These are phyloP conservation scores for Bradypus variegatus DNA, from an alignment of 2,797 vertebrate genomes.

Conservation along the genomic window DNA sequence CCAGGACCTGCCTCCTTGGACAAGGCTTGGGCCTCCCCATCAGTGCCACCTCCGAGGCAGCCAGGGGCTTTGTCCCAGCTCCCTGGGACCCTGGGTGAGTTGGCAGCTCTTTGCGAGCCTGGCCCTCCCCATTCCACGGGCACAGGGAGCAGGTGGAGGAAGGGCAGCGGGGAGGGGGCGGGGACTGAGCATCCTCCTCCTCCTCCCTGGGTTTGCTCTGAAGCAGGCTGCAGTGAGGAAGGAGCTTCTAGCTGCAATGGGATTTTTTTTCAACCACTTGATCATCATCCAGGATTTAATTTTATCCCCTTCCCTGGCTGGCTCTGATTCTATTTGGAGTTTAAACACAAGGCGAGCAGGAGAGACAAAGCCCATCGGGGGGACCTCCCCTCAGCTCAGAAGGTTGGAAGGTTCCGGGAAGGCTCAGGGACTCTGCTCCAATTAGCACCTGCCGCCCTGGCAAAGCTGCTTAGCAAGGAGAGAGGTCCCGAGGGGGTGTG, in stretches of 20 bases:
- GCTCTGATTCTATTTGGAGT: constrained; percentile 51
- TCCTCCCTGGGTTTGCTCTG: neutral
- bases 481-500: neutral
- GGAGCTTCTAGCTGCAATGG: constrained; percentile 20
- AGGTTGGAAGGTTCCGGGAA: constrained; percentile 35
- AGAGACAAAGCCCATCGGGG: neutral
- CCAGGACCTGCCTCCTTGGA: neutral
- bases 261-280: constrained; percentile 55
- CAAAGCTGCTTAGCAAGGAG: constrained; percentile 62
- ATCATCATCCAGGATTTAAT: constrained; percentile 64
- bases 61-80: no score
- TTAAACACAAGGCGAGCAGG: neutral
- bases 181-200: neutral
- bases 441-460: constrained; percentile 44
- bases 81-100: neutral
- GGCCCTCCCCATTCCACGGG: neutral
- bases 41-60: neutral
- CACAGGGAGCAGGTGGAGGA: neutral
- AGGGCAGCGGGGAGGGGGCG: no score
- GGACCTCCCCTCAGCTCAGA: neutral
- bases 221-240: neutral
- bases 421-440: constrained; percentile 51
- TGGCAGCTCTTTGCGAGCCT: neutral
- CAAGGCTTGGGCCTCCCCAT: neutral
- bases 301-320: constrained; percentile 57